Evolutionary conservation across 2,888 invertebrate genomes (phyloP).

Genomic region (Cheilosia vernalis): DNA sequence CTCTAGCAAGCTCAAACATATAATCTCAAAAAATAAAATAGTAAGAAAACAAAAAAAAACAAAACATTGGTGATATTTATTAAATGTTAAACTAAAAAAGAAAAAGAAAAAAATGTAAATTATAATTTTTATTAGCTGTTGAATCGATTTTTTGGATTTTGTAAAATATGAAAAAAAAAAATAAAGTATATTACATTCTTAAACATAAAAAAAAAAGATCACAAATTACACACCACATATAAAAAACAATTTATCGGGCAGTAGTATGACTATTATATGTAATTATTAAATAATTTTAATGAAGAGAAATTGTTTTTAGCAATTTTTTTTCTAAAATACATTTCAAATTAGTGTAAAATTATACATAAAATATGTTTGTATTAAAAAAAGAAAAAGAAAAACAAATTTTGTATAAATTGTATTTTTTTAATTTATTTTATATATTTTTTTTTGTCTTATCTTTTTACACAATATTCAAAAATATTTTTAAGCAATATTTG

Average conservation of each 20-base stretch:
- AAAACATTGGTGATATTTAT: slow-evolving; percentile 73
- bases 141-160: slow-evolving; percentile 59
- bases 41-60: slow-evolving; percentile 11
- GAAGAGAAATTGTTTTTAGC: slow-evolving; percentile 46
- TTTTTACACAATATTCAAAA: slow-evolving; percentile 39
- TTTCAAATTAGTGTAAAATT: slow-evolving; percentile 31
- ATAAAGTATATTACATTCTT: slow-evolving; percentile 33
- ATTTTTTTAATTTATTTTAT: slow-evolving; percentile 62
- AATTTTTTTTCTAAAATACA: slow-evolving; percentile 24
- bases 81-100: slow-evolving; percentile 61
- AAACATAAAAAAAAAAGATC: slow-evolving; percentile 48
- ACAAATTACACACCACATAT: slow-evolving; percentile 63
- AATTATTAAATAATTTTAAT: slow-evolving; percentile 61
- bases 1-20: slow-evolving; percentile 18
- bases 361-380: slow-evolving; percentile 54
- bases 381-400: slow-evolving; percentile 35
- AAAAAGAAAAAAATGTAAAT: slow-evolving; percentile 52
- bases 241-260: slow-evolving; percentile 59
- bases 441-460: slow-evolving; percentile 31
- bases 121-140: slow-evolving; percentile 68
- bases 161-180: slow-evolving; percentile 60
- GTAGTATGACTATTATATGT: slow-evolving; percentile 69
- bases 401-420: slow-evolving; percentile 69
- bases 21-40: slow-evolving; percentile 1
- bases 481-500: slow-evolving; percentile 69